These are phyloP conservation scores for Hyposmocoma kahamanoa DNA, from an alignment of 1,140 invertebrate genomes.

Conservation along the genomic window DNA sequence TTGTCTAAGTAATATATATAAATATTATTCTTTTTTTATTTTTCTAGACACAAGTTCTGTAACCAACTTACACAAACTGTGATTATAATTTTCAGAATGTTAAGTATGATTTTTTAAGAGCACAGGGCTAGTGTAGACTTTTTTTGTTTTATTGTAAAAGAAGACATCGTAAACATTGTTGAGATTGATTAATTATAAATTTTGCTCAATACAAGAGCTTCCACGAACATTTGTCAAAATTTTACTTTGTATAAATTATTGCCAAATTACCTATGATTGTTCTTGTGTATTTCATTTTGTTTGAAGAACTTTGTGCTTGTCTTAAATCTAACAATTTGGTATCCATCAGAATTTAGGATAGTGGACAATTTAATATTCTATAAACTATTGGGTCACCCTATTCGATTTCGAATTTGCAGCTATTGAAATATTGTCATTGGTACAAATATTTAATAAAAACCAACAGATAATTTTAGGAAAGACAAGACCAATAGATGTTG, in stretches of 20 bases:
- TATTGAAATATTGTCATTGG: background rate
- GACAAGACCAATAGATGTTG: slow-evolving; percentile 15
- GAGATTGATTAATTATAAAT: slow-evolving; percentile 15
- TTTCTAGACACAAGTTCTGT: background rate
- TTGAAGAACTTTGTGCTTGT: background rate
- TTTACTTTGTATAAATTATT: slow-evolving; percentile 20
- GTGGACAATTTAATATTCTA: slow-evolving; percentile 1
- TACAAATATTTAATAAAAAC: background rate
- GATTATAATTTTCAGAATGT: background rate
- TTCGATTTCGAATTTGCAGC: background rate
- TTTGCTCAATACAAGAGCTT: slow-evolving; percentile 59
- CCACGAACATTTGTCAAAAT: slow-evolving; percentile 18
- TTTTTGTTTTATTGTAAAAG: background rate
- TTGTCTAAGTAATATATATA: background rate
- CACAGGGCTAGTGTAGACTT: background rate
- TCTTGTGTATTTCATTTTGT: background rate
- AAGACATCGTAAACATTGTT: no score
- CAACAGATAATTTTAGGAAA: no score
- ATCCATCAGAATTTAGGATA: background rate
- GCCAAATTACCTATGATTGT: slow-evolving; percentile 28
- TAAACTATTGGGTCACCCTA: background rate
- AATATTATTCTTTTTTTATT: background rate
- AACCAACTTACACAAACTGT: background rate
- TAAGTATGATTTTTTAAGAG: background rate
- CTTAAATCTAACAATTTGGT: background rate